These are phyloP conservation scores for Epinephelus coioides DNA, from an alignment of 2,797 vertebrate species.

Conservation along the genomic window DNA sequence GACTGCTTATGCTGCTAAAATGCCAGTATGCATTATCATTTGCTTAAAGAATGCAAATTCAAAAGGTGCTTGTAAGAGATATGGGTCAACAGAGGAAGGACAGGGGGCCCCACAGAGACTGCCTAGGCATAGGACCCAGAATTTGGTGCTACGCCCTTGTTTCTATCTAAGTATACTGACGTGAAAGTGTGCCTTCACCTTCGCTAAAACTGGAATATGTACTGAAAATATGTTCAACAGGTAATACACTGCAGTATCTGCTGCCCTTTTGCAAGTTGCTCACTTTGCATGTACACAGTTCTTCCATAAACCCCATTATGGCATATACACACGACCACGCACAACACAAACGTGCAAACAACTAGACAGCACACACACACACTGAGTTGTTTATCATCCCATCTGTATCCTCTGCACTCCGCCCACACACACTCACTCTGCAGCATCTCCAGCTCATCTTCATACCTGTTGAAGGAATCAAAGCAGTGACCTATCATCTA, in stretches of 20 bases:
- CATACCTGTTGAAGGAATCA: conserved; percentile 68
- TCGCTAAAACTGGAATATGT: neutral
- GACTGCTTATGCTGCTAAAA: no score
- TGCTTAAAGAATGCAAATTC: no score
- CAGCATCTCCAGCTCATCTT: conserved; percentile 31
- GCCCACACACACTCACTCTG: conserved; percentile 32
- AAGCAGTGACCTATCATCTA: conserved; percentile 41
- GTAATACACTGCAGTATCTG: conserved; percentile 21
- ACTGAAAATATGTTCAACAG: conserved; percentile 20
- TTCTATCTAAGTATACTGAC: neutral
- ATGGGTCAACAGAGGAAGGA: no score
- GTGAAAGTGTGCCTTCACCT: neutral
- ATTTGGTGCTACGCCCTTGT: no score
- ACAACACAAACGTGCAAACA: conserved; percentile 21
- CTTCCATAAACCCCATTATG: conserved; percentile 9
- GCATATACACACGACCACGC: neutral
- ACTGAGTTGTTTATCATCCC: conserved; percentile 37
- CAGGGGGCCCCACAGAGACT: no score
- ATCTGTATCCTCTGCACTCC: conserved; percentile 26
- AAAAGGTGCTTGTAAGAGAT: no score
- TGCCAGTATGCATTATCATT: no score
- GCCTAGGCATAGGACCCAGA: no score
- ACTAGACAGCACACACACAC: conserved; percentile 7
- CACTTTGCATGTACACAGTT: conserved; percentile 9
- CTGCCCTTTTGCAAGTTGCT: conserved; percentile 24